These are phyloP conservation scores for Hydrolagus affinis DNA, from an alignment of 2,113 vertebrate genomes.

Conservation along the genomic window DNA sequence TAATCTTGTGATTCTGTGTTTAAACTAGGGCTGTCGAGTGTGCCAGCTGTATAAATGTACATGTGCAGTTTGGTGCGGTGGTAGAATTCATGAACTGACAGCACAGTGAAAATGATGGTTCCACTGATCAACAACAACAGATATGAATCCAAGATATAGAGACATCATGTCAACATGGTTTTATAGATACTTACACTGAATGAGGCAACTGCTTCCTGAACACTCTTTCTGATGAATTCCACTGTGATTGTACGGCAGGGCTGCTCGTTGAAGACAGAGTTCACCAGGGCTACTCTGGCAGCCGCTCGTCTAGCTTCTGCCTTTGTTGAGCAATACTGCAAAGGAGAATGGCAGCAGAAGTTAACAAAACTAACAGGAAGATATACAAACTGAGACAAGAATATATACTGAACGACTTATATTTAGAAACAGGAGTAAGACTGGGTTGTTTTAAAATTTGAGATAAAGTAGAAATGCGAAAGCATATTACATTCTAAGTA, in stretches of 20 bases:
- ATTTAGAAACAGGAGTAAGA: not conserved
- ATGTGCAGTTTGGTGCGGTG: too few relatives aligned
- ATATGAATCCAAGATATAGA: not conserved
- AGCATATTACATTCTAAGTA: too few relatives aligned
- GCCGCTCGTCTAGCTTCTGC: slow-evolving; percentile 79
- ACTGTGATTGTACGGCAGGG: slow-evolving; percentile 69
- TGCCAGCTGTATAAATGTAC: too few relatives aligned
- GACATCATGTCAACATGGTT: not conserved
- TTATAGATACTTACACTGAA: slow-evolving; percentile 58
- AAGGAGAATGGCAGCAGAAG: not conserved
- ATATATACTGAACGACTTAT: not conserved
- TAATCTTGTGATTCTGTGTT: too few relatives aligned
- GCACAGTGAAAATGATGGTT: too few relatives aligned
- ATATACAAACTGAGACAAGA: not conserved
- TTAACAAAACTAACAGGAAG: not conserved
- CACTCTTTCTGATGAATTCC: slow-evolving; percentile 71
- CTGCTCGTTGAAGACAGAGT: slow-evolving; percentile 79
- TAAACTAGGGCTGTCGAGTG: too few relatives aligned
- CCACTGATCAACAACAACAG: too few relatives aligned
- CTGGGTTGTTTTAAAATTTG: too few relatives aligned
- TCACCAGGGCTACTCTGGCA: slow-evolving; percentile 79
- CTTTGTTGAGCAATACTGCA: slow-evolving; percentile 70
- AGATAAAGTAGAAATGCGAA: too few relatives aligned
- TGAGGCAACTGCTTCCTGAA: slow-evolving; percentile 66
- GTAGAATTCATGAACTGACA: too few relatives aligned